Evolutionary conservation across 2,888 invertebrate species (phyloP).

Genomic region (Amphiduros pacificus): DNA sequence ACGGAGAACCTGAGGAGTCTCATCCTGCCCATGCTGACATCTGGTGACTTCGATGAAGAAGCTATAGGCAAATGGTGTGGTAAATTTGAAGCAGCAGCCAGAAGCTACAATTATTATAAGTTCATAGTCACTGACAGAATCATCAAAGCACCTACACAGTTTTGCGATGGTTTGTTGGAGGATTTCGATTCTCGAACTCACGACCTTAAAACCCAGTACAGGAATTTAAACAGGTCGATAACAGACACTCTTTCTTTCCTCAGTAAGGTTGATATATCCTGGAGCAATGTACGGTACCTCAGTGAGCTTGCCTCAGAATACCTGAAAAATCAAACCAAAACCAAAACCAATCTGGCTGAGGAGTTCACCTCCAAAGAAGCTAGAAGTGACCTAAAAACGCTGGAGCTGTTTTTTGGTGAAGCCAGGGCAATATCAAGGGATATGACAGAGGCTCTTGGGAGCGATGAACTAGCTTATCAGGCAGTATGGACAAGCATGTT

Average conservation of each 20-base stretch:
- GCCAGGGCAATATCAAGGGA: background rate
- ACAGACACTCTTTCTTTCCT: background rate
- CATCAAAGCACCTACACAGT: background rate
- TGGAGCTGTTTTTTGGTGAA: background rate
- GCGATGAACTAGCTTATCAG: background rate
- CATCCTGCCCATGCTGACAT: background rate
- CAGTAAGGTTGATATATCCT: background rate
- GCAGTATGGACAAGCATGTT: background rate
- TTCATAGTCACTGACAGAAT: background rate
- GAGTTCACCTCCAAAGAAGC: background rate
- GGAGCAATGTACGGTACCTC: background rate
- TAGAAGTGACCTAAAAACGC: background rate
- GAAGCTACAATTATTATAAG: slow-evolving; percentile 13
- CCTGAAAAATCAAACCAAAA: background rate
- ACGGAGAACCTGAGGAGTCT: background rate
- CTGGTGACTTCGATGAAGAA: background rate
- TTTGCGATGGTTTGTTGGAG: background rate
- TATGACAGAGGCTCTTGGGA: background rate
- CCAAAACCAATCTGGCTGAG: background rate
- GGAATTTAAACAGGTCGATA: background rate
- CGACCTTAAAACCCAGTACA: background rate
- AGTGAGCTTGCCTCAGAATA: background rate
- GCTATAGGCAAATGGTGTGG: background rate
- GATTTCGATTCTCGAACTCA: background rate
- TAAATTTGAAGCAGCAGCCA: slow-evolving; percentile 2